Evolutionary conservation across 2,113 vertebrate genomes (phyloP), one percentile per base, ranked within the genome.

Genomic region (Serinus canaria): DNA sequence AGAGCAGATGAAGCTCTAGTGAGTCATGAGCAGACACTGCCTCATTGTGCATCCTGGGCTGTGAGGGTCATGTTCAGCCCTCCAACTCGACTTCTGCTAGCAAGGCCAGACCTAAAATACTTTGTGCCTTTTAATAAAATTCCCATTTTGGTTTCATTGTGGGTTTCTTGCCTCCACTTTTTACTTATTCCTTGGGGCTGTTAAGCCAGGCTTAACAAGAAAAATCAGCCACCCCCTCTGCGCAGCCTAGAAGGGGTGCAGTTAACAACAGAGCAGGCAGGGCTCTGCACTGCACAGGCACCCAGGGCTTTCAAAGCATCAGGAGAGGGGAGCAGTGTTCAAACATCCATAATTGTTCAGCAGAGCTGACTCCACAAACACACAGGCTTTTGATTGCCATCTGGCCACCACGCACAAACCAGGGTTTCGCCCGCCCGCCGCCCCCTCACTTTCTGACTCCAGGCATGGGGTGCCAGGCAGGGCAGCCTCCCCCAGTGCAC

Each of bases 391-490:
- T 75, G 77, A 93, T 74, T 72, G 66, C 0, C 0, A 75, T 88
- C 74, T 87, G 53, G 70, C 22, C 27, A 76, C 77, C 82, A 37
- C 2, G 3, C 5, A 13, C 67, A 27, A 44, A 41, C 6, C 47
- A 33, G 68, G 50, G 90, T 90, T 94, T 92, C 39, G 13, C 49
- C 91, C 56, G 7, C 35, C 73, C 5, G 0, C 89, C 77, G 1
- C 86, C 87, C 77, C 79, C 88, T 87, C 87, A 53, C 91, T 92
- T 89, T 95, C 86, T 79, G 91, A 46, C 88, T 96, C 22, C 90
- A 86, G 89, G 95, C 70, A 46, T 23, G 31, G 58, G 64, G 47
- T 7, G 4, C 0, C 2, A 74, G 88, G 81, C 74, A 92, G 37
- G 72, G 81, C 78, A 74, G 83, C 89, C 89, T 94, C 62, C 88